A percentile compares a stretch with the other conserved stretches of the same genome.
Conservation (phyloP, 2,888 invertebrate species). For the Diplolepis rosae region DNA sequence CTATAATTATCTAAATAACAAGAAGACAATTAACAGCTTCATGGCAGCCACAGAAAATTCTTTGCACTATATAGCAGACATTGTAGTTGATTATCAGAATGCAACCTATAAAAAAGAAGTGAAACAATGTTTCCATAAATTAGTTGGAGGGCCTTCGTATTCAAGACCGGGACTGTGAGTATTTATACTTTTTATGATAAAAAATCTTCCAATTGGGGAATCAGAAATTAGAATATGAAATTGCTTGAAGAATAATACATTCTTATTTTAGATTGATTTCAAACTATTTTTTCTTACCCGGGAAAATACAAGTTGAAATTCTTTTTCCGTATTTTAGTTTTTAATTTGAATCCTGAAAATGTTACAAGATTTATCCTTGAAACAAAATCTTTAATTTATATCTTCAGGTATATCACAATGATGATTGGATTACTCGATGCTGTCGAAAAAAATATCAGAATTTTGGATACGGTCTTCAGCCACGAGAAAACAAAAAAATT, state of each 20-base stretch:
- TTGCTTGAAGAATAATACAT: too few species aligned
- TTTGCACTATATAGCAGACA: conserved; percentile 59
- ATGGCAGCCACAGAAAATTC: conserved; percentile 52
- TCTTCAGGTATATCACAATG: conserved; percentile 55
- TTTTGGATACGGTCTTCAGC: conserved; percentile 57
- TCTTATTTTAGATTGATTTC: too few species aligned
- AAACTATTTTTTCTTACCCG: too few species aligned
- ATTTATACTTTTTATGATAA: background rate
- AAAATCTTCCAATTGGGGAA: conserved; percentile 10
- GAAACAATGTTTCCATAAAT: conserved; percentile 54
- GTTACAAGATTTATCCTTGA: background rate
- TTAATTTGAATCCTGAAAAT: background rate
- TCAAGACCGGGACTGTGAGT: conserved; percentile 61
- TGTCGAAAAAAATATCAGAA: conserved; percentile 54
- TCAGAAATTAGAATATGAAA: too few species aligned
- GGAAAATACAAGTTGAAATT: too few species aligned
- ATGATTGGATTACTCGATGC: conserved; percentile 55
- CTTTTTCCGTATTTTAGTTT: too few species aligned
- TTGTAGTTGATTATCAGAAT: conserved; percentile 60
- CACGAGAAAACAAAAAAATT: conserved; percentile 54
- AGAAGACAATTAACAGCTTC: conserved; percentile 52
- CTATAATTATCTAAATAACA: conserved; percentile 54
- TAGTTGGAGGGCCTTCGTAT: conserved; percentile 54
- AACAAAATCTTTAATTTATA: background rate
- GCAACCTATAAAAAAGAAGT: conserved; percentile 50